Evolutionary conservation across 2,113 vertebrate genomes (phyloP).

Genomic region (Psittacula cyanocephala): DNA sequence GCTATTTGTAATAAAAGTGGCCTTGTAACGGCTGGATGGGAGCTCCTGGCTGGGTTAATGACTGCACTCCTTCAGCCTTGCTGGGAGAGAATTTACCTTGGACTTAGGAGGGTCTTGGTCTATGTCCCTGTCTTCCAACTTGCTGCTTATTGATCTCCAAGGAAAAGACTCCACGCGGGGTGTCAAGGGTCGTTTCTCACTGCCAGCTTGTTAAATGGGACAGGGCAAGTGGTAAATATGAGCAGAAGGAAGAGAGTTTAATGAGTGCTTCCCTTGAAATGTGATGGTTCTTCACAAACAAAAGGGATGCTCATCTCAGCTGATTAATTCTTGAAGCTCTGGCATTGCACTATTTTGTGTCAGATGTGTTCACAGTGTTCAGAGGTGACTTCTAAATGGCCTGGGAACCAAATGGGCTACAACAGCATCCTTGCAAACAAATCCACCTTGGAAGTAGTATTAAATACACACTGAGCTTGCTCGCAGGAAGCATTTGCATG

Average conservation of each 20-base stretch:
- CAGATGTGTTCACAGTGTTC: not conserved
- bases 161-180: not conserved
- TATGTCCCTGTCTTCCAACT: not conserved
- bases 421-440: not conserved
- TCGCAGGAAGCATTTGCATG: not conserved
- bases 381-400: not conserved
- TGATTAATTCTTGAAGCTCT: not conserved
- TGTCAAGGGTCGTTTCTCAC: not conserved
- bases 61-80: not conserved
- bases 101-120: not conserved
- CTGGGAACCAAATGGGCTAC: not conserved
- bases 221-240: not conserved
- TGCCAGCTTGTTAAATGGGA: not conserved
- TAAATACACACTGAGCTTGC: not conserved
- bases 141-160: not conserved
- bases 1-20: not conserved
- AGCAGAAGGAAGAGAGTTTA: not conserved
- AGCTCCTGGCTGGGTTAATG: not conserved
- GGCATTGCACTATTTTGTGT: not conserved
- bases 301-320: not conserved
- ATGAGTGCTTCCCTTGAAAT: not conserved
- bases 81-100: not conserved
- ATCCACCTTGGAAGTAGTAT: not conserved
- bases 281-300: not conserved
- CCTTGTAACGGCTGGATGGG: not conserved